A percentile compares a stretch with the other conserved stretches of the same genome.
Conservation (phyloP, 2,113 vertebrate species). For the Nycticebus coucang region DNA sequence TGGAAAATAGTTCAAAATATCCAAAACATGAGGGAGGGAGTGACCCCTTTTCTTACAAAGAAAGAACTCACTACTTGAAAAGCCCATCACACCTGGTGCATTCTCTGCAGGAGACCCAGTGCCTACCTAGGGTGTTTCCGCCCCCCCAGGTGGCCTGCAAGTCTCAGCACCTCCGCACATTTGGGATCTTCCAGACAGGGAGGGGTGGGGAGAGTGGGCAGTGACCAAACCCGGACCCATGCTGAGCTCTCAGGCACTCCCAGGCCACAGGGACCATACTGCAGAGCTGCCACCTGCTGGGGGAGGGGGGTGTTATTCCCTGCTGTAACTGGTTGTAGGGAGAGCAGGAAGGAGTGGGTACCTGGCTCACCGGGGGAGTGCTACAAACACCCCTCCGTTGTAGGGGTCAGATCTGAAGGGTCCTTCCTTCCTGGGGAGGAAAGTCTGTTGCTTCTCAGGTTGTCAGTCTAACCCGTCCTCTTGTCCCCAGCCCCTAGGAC, state of each 20-base stretch:
- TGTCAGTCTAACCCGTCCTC: background rate
- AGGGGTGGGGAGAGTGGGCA: background rate
- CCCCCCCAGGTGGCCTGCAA: fast-evolving
- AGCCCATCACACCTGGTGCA: background rate
- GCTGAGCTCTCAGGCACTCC: background rate
- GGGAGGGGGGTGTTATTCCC: too few species aligned
- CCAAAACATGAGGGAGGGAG: conserved; percentile 69
- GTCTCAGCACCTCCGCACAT: background rate
- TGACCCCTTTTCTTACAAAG: conserved; percentile 36
- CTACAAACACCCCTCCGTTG: background rate
- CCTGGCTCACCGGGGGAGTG: too few species aligned
- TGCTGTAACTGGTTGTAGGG: fast-evolving
- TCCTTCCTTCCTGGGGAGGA: background rate
- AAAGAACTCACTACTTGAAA: background rate
- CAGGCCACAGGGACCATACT: background rate
- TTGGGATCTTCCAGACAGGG: background rate
- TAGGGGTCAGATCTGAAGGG: background rate
- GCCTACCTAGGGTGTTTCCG: background rate
- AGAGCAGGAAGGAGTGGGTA: fast-evolving
- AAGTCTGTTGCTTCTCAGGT: background rate
- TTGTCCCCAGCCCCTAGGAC: background rate
- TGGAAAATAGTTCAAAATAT: conserved; percentile 58
- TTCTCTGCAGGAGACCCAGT: background rate
- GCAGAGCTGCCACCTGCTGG: background rate
- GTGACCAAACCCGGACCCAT: background rate